Evolutionary conservation across 1,140 invertebrate species (phyloP).

Genomic region (Lycorma delicatula): DNA sequence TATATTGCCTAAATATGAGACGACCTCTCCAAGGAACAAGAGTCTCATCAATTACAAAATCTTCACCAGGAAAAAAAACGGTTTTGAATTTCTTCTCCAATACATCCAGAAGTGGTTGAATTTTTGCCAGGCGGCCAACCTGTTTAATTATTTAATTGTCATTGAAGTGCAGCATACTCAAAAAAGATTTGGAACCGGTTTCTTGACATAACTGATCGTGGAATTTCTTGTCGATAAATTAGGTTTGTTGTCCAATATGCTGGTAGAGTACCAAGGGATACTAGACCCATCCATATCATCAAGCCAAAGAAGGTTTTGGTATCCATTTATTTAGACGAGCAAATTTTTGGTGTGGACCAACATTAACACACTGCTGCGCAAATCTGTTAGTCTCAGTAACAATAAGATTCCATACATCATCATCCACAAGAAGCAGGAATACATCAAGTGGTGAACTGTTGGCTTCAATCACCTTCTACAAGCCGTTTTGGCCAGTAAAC

Average conservation of each 20-base stretch:
- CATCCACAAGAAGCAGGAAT: neutral
- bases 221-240: neutral
- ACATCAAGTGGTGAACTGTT: neutral
- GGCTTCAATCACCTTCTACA: neutral
- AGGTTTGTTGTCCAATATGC: neutral
- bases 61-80: conserved; percentile 24
- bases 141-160: conserved; percentile 24
- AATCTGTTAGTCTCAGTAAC: neutral
- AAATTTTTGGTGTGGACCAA: neutral
- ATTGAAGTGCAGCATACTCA: conserved; percentile 30
- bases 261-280: neutral
- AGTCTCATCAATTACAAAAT: conserved; percentile 28
- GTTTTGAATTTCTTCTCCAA: conserved; percentile 26
- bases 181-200: conserved; percentile 33
- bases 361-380: neutral
- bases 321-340: neutral
- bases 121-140: conserved; percentile 28
- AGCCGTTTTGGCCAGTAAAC: neutral
- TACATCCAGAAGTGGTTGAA: conserved; percentile 13
- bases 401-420: neutral
- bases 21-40: conserved; percentile 32
- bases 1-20: conserved; percentile 18
- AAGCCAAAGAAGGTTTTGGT: neutral
- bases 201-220: conserved; percentile 25
- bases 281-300: neutral